phyloP scores from a whole-genome alignment of 1,140 invertebrate species.

The Pemphigus obesinymphae region DNA sequence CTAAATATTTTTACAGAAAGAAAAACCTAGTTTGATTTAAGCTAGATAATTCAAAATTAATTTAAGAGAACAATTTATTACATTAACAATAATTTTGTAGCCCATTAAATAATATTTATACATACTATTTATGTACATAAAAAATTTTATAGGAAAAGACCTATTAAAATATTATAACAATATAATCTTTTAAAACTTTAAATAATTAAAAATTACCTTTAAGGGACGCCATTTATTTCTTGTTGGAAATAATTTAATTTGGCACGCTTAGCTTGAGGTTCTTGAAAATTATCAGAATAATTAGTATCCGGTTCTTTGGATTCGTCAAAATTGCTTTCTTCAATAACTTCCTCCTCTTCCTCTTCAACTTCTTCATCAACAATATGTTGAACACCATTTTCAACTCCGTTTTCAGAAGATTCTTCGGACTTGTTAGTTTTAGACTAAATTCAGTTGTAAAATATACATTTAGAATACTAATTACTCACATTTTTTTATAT shows the following conservation, averaged over 20 bases:
- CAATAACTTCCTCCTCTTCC: not conserved
- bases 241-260: slow-evolving; percentile 37
- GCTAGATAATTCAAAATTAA: slow-evolving; percentile 30
- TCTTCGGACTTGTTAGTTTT: not conserved
- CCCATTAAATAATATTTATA: slow-evolving; percentile 18
- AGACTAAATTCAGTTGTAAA: not conserved
- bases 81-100: slow-evolving; percentile 34
- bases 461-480: too few species aligned
- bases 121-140: slow-evolving; percentile 28
- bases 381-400: not conserved
- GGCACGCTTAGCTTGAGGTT: slow-evolving; percentile 35
- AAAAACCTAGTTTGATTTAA: slow-evolving; percentile 34
- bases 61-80: slow-evolving; percentile 24
- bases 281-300: slow-evolving; percentile 35
- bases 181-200: slow-evolving; percentile 25
- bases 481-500: too few species aligned
- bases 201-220: slow-evolving; percentile 29
- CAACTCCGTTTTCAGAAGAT: slow-evolving; percentile 15
- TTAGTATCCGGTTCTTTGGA: slow-evolving; percentile 29
- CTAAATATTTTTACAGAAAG: slow-evolving; percentile 17
- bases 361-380: slow-evolving; percentile 14
- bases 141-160: slow-evolving; percentile 23
- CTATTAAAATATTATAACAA: slow-evolving; percentile 38
- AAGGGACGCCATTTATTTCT: slow-evolving; percentile 37
- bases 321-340: slow-evolving; percentile 15